Conservation (phyloP, 2,797 vertebrate species). For the Cynopterus sphinx region DNA sequence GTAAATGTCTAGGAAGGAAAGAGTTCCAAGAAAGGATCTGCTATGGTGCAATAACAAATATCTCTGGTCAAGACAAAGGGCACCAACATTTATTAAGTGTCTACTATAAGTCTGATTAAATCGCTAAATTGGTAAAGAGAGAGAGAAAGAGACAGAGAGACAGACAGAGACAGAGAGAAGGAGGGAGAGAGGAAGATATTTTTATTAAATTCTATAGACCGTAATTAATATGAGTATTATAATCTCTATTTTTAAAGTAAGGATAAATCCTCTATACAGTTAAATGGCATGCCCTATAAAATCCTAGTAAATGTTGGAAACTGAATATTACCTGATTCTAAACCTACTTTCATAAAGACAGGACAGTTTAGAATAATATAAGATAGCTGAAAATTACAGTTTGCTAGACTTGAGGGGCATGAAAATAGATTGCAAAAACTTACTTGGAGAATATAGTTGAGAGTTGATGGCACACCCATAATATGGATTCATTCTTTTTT, state of each 20-base stretch:
- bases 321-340: not conserved
- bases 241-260: not conserved
- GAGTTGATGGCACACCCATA: not conserved
- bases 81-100: not conserved
- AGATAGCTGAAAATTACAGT: not conserved
- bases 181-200: not conserved
- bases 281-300: not conserved
- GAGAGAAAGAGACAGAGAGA: too few relatives aligned
- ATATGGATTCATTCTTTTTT: not conserved
- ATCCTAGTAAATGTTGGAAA: not conserved
- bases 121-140: not conserved
- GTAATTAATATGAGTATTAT: not conserved
- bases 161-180: too few relatives aligned
- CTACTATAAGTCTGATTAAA: not conserved
- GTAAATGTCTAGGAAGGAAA: not conserved
- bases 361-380: not conserved
- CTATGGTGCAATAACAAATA: not conserved
- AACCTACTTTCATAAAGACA: not conserved
- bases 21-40: not conserved
- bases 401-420: not conserved
- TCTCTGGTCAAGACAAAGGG: not conserved
- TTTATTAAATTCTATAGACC: not conserved
- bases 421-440: not conserved
- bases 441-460: not conserved
- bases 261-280: not conserved